Evolutionary conservation across 2,113 vertebrate species (phyloP).

Genomic region (Toxotes jaculatrix): DNA sequence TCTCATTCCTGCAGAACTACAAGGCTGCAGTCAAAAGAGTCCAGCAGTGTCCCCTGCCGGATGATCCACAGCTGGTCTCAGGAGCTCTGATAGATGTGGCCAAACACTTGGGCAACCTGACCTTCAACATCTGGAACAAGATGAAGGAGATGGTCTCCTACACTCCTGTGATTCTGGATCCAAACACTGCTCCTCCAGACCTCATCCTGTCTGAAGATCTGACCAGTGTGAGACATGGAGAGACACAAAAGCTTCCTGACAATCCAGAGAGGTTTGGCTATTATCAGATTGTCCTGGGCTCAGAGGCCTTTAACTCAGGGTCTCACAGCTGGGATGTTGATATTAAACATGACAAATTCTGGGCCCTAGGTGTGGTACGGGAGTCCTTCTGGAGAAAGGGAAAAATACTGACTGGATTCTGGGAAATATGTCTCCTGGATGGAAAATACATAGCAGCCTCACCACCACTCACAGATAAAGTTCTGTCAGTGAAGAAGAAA

Average conservation of each 20-base stretch:
- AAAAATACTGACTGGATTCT: background rate
- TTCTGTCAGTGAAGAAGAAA: too few species aligned
- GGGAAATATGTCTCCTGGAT: background rate
- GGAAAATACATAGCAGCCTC: background rate
- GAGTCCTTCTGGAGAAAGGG: background rate
- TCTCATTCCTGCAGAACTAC: conserved; percentile 40
- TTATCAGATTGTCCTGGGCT: background rate
- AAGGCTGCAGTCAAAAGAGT: conserved; percentile 19
- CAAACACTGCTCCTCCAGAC: conserved; percentile 31
- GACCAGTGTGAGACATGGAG: background rate
- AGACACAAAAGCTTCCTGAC: background rate
- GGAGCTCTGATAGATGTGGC: conserved; percentile 18
- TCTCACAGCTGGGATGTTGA: conserved; percentile 38
- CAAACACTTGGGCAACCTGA: conserved; percentile 45
- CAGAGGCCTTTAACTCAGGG: conserved; percentile 31
- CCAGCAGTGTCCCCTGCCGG: conserved; percentile 8
- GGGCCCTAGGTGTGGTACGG: background rate
- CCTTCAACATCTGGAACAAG: conserved; percentile 44
- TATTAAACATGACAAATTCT: background rate
- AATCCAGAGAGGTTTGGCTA: conserved; percentile 10
- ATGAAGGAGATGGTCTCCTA: conserved; percentile 38
- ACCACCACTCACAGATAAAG: background rate
- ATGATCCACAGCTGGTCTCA: background rate
- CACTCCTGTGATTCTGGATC: conserved; percentile 37
- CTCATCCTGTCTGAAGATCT: conserved; percentile 36